Evolutionary conservation across 2,797 vertebrate genomes (phyloP), one percentile per base, ranked within the genome.

Genomic region (Lepilemur septentrionalis): DNA sequence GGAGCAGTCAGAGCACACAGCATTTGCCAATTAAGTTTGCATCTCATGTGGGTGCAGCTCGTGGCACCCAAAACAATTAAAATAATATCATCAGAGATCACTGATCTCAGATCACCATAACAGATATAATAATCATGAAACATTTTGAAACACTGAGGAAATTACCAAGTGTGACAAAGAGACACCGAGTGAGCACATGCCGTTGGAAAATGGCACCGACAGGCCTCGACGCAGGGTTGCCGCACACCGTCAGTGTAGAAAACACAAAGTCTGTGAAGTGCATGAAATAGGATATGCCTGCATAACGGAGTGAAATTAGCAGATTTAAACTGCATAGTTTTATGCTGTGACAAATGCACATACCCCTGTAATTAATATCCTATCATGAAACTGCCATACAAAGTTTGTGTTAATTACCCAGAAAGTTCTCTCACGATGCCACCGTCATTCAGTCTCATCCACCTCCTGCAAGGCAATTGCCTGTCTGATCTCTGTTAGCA

Each of bases 161-260:
- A 76, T 14, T 52, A 23, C 46, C 32, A 50, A n/a, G n/a, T 8
- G 32, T 76, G 73, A 52, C 46, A 76, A 6, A 2, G 30, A 50
- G 73, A 52, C 32, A 7, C 73, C 5, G 63, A n/a, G 46, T 76
- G 73, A 14, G 46, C 32, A 22, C 18, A 4, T 14, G 32, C 17
- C 22, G 11, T 32, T n/a, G 48, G 73, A 7, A 50, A n/a, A 13
- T 4, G 20, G 32, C 18, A 3, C 20, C 11, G 9, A 23, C 1
- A n/a, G 46, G 20, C 32, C 11, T 4, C 1, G 15, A n/a, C 0
- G 30, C 20, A 22, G 48, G 48, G 5, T n/a, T 8, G 46, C 18
- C 10, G 10, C 18, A 76, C 17, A n/a, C 3, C 1, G n/a, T 50
- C 48, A n/a, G 22, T 4, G 11, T 7, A 59, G 15, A 73, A 46